Evolutionary conservation across 2,113 vertebrate genomes (phyloP), one percentile per base, ranked within the genome.

Genomic region (Ibidorhyncha struthersii): DNA sequence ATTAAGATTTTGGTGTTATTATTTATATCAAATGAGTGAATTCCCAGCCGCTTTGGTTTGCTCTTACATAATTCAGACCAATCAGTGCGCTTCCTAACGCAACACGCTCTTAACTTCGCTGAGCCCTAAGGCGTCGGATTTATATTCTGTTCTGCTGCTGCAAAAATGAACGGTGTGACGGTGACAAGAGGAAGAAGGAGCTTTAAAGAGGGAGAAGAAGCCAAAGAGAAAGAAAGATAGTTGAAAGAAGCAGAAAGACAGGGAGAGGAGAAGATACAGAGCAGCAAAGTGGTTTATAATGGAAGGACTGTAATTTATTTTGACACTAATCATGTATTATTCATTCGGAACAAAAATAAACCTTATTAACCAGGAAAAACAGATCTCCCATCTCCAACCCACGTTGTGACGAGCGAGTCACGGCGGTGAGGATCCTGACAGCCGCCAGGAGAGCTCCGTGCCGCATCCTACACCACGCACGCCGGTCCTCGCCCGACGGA

Each of bases 321-420:
- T 96, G 97, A 97, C 96, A 90, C 80, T 69, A 96, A 96, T 89
- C 84, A 95, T 96, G 93, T 94, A 94, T 98, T 98, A 97, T 97
- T 97, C 97, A 98, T 97, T 93, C 32, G 0, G 95, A 96, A 97
- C 95, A 97, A 98, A 98, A 98, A 97, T 97, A 97, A 97, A 96
- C 94, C 96, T 95, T 95, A 98, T 97, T 96, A 97, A 90, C 95
- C 69, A 71, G 96, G 96, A 97, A 97, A 95, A 97, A 96, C 67
- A 97, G 97, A 98, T 92, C 94, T 89, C 94, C 91, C 67, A 86
- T 91, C 84, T 89, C 84, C 86, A 76, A 53, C 94, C 97, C 96
- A 97, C 61, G 8, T 90, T 36, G 56, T 61, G 95, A 94, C 45
- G 40, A 83, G 93, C 6, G 15, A 86, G 53, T 58, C 4, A 43